phyloP scores from a whole-genome alignment of 2,888 invertebrate species.

The Lamproptera curius region DNA sequence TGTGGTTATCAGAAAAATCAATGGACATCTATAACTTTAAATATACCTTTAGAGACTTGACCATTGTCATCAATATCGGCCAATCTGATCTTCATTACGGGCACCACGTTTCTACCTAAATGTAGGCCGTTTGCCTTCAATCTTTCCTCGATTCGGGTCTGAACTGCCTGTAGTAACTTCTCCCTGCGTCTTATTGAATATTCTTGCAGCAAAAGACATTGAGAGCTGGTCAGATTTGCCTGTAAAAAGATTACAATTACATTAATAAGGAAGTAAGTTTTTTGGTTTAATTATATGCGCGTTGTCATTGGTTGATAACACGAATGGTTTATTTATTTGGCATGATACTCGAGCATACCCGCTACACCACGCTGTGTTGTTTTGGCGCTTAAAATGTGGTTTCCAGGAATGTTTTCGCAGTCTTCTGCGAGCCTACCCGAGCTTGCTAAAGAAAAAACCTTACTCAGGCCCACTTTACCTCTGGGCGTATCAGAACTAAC shows the following conservation, averaged over 20 bases:
- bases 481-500: too few relatives aligned
- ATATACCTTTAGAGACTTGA: slow-evolving; percentile 46
- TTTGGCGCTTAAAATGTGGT: too few relatives aligned
- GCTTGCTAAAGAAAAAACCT: too few relatives aligned
- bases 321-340: too few relatives aligned
- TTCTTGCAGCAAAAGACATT: slow-evolving; percentile 54
- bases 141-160: slow-evolving; percentile 43
- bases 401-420: too few relatives aligned
- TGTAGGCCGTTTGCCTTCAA: slow-evolving; percentile 37
- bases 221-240: slow-evolving; percentile 62
- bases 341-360: too few relatives aligned
- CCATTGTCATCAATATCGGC: slow-evolving; percentile 33
- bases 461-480: too few relatives aligned
- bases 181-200: slow-evolving; percentile 49
- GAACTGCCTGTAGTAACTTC: slow-evolving; percentile 44
- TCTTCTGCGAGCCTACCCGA: too few relatives aligned
- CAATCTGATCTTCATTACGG: slow-evolving; percentile 52
- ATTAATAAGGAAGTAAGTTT: neutral
- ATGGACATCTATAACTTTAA: neutral
- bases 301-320: neutral
- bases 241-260: slow-evolving; percentile 32
- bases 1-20: too few relatives aligned
- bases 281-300: neutral
- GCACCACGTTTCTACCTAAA: slow-evolving; percentile 45
- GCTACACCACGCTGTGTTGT: too few relatives aligned